These are phyloP conservation scores for Eremophila alpestris DNA, from an alignment of 2,797 vertebrate genomes.

Conservation along the genomic window DNA sequence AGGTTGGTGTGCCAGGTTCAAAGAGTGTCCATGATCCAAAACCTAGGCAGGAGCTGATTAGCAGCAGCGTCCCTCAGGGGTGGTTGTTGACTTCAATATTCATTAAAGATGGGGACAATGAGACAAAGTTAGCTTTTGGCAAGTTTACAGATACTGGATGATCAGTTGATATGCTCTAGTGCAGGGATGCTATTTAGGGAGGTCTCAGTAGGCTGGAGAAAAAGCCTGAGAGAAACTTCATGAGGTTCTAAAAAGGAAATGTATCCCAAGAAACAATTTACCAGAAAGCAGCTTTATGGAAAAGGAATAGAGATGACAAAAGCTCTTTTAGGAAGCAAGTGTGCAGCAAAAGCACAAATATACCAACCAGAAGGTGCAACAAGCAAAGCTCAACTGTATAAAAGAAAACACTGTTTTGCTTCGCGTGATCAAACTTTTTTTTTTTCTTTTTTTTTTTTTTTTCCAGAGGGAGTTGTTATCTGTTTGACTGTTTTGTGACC, in stretches of 20 bases:
- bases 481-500: not conserved
- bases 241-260: not conserved
- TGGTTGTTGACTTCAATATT: not conserved
- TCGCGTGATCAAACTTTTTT: rapidly evolving
- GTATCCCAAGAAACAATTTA: not conserved
- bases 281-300: not conserved
- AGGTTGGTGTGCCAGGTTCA: not conserved
- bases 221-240: not conserved
- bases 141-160: not conserved
- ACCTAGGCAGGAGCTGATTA: not conserved
- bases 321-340: not conserved
- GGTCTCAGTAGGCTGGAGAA: not conserved
- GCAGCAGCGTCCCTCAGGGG: not conserved
- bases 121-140: not conserved
- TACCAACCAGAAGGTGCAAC: not conserved
- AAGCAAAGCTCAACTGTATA: not conserved
- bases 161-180: not conserved
- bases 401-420: not conserved
- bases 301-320: not conserved
- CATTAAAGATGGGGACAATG: not conserved
- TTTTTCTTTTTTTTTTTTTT: not conserved
- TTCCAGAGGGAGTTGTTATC: not conserved
- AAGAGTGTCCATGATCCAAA: not conserved
- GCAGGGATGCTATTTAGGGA: not conserved
- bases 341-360: not conserved